Evolutionary conservation across 2,113 vertebrate species (phyloP), one percentile per base, ranked within the genome.

Genomic region (Xiphorhynchus elegans): DNA sequence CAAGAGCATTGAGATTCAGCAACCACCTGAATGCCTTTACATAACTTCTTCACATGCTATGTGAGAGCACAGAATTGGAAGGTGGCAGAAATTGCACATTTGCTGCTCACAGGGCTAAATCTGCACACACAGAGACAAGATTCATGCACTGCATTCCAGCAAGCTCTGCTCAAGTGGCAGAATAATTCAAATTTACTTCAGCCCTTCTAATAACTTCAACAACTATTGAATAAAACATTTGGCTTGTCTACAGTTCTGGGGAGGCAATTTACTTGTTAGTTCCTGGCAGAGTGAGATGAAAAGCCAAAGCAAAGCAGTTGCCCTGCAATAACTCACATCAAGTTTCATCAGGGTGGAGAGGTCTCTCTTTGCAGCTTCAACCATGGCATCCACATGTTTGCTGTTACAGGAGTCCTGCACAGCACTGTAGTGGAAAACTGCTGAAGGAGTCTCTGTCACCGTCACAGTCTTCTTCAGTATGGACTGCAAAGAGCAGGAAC

Each of bases 301-400:
- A 82, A 92, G 89, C 63, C 50, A 59, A 80, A 79, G 0, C 49
- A 42, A 90, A 78, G 42, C 52, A 20, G 44, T 62, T 78, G 37
- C 62, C 56, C 44, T 42, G 80, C 91, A 59, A 8, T 66, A n/a
- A 96, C 98, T 98, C 77, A 99, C 99, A 53, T 99, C 97, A 60
- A 99, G 97, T 60, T 99, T 98, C 96, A 99, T 98, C 96, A 99
- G 91, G 59, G 98, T 98, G 17, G 99, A 97, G 80, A 99, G 97
- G 94, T 99, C 99, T 92, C 98, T 99, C 95, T 99, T 99, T 46
- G 99, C 99, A 5, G 99, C 99, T 84, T 98, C 98, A 18, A 99
- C 98, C 42, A 99, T 97, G 80, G 98, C 95, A 5, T 98, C 98
- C 3, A 98, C 89, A 17, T 96, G 97, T 90, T 98, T 98, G 89